Base-by-base conservation (phyloP, 2,113 vertebrate species). In the Sapayoa aenigma region DNA sequence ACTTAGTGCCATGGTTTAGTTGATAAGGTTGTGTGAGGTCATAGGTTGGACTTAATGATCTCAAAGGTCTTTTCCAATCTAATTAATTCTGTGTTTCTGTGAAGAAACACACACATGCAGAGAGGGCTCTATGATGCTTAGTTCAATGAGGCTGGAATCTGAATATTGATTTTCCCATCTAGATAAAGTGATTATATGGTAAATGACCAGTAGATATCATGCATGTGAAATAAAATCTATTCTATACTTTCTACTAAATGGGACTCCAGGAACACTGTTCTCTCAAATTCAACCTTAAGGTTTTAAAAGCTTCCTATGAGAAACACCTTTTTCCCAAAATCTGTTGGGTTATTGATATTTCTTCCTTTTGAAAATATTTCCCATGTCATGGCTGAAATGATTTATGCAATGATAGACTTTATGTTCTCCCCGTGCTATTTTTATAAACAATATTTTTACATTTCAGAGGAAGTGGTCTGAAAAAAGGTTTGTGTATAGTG, bases 321-420 rank as follows among this genome's bases (percentile, higher is more conserved):
- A 87, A 84, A 65, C 0, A 18, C 6, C 37, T 69, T 39, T 23
- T 16, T 0, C 6, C 9, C 23, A 76, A 88, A 74, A 89, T 73
- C 68, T 30, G 84, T 77, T 95, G 37, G 46, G 35, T 63, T 96
- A 86, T 69, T 84, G 28, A 59, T 55, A 81, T 63, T 17, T 30
- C 35, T 86, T 96, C 68, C 60, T 90, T 95, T 89, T 50, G 65
- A 94, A 97, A 96, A 93, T 87, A 91, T 92, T 94, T 93, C 78
- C 71, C 71, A 56, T 58, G 69, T 90, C 88, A 80, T 18, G 50
- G 46, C 17, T 88, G 68, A 90, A 94, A 59, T 94, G 49, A 96
- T 95, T 96, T 93, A 88, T 67, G 52, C 44, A 94, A 47, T 56
- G 47, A 33, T 28, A 89, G 77, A 86, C 60, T 55, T 93, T 84